Evolutionary conservation across 1,140 invertebrate species (phyloP).

Genomic region (Heliconius melpomene): DNA sequence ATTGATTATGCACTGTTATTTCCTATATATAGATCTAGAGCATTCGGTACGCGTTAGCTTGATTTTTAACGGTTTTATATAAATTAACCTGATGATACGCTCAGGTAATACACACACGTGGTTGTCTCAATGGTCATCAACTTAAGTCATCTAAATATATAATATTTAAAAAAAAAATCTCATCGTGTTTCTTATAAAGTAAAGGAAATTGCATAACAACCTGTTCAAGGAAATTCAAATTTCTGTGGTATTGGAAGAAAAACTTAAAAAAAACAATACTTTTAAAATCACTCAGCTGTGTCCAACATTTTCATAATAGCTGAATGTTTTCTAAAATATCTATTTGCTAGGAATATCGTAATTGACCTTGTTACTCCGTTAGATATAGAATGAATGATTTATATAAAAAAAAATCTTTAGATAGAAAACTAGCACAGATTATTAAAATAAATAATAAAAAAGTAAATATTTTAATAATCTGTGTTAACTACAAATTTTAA

Average conservation of each 20-base stretch:
- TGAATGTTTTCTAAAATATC: conserved; percentile 20
- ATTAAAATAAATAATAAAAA: too few species aligned
- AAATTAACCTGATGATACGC: background rate
- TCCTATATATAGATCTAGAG: background rate
- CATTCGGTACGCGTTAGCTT: background rate
- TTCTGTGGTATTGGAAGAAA: background rate
- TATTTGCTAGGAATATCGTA: conserved; percentile 4
- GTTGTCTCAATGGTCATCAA: background rate
- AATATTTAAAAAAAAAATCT: too few species aligned
- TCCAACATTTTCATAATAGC: conserved; percentile 19
- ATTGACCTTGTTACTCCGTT: conserved; percentile 8
- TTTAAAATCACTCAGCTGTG: conserved; percentile 1
- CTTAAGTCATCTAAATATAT: too few species aligned
- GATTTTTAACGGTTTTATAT: background rate
- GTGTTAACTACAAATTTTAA: background rate
- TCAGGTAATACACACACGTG: background rate
- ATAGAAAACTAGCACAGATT: too few species aligned
- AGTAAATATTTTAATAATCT: background rate
- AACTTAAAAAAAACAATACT: background rate
- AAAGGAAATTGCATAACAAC: background rate
- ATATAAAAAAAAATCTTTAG: background rate
- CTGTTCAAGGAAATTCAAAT: conserved; percentile 5
- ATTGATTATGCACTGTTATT: background rate
- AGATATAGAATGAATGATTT: background rate
- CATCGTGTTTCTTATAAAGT: background rate